Conservation (phyloP, 2,888 invertebrate species). For the Trichogramma dendrolimi region DNA sequence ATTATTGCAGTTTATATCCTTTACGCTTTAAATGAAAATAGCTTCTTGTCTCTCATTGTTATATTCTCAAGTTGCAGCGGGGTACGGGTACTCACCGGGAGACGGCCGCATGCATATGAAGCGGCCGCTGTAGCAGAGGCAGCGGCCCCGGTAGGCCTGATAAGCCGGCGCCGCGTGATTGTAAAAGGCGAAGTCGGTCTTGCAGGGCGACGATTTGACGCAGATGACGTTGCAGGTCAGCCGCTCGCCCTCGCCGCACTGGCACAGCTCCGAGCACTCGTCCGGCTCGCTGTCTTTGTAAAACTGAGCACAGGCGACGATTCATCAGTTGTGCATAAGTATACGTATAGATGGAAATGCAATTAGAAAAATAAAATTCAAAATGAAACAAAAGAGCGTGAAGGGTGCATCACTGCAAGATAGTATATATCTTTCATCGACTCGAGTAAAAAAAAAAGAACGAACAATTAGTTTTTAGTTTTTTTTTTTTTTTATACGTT, state of each 20-base stretch:
- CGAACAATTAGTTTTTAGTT: too few species aligned
- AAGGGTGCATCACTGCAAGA: too few species aligned
- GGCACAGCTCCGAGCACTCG: slow-evolving; percentile 86
- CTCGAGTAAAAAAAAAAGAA: too few species aligned
- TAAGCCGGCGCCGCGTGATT: slow-evolving; percentile 87
- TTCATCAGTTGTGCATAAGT: too few species aligned
- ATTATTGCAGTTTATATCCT: too few species aligned
- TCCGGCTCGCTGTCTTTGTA: slow-evolving; percentile 75
- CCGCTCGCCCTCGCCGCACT: slow-evolving; percentile 73
- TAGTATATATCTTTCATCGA: too few species aligned
- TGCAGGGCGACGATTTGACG: slow-evolving; percentile 80
- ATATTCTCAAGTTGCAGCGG: not conserved
- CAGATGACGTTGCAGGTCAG: slow-evolving; percentile 85
- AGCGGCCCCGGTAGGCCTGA: slow-evolving; percentile 82
- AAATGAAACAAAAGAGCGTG: too few species aligned
- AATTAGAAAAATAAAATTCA: too few species aligned
- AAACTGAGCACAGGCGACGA: slow-evolving; percentile 55
- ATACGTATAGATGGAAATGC: too few species aligned
- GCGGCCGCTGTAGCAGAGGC: slow-evolving; percentile 85
- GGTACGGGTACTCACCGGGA: slow-evolving; percentile 55
- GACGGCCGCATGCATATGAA: slow-evolving; percentile 89
- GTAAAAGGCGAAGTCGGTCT: slow-evolving; percentile 83
- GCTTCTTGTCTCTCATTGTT: too few species aligned
- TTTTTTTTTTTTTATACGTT: too few species aligned
- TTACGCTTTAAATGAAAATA: too few species aligned